A percentile compares a stretch with the other conserved stretches of the same genome.
Conservation (phyloP, 2,113 vertebrate species). For the Oryzias melastigma region DNA sequence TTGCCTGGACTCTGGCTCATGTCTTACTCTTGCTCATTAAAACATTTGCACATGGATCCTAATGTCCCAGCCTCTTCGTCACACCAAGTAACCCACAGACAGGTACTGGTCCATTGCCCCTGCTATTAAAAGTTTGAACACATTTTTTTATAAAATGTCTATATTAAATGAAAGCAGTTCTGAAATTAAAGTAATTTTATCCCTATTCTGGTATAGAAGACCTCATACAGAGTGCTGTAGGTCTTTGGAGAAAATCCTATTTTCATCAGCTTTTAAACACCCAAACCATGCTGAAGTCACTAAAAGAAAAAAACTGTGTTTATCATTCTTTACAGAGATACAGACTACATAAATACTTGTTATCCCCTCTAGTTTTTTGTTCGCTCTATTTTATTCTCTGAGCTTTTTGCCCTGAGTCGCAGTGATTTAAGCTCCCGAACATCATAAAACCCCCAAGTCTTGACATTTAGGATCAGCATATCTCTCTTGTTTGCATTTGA, state of each 20-base stretch:
- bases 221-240: too few relatives aligned
- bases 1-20: too few relatives aligned
- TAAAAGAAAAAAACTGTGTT: slow-evolving; percentile 21
- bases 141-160: too few relatives aligned
- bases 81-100: too few relatives aligned
- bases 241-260: slow-evolving; percentile 6
- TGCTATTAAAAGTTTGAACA: too few relatives aligned
- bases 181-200: too few relatives aligned
- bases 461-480: slow-evolving; percentile 45
- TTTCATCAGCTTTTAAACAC: slow-evolving; percentile 46
- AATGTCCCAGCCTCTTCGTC: too few relatives aligned
- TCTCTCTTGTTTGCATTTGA: slow-evolving; percentile 56
- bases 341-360: slow-evolving; percentile 27
- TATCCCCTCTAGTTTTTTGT: slow-evolving; percentile 12
- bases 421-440: slow-evolving; percentile 58
- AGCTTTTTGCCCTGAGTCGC: slow-evolving; percentile 35
- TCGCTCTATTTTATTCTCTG: slow-evolving; percentile 17
- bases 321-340: slow-evolving; percentile 10
- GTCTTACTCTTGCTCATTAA: too few relatives aligned
- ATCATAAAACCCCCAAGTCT: slow-evolving; percentile 47
- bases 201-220: too few relatives aligned
- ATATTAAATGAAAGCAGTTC: too few relatives aligned
- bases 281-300: slow-evolving; percentile 36
- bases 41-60: too few relatives aligned
- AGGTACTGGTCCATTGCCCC: too few relatives aligned